phyloP scores from a whole-genome alignment of 1,140 invertebrate genomes.

The Meteorus sp. region DNA sequence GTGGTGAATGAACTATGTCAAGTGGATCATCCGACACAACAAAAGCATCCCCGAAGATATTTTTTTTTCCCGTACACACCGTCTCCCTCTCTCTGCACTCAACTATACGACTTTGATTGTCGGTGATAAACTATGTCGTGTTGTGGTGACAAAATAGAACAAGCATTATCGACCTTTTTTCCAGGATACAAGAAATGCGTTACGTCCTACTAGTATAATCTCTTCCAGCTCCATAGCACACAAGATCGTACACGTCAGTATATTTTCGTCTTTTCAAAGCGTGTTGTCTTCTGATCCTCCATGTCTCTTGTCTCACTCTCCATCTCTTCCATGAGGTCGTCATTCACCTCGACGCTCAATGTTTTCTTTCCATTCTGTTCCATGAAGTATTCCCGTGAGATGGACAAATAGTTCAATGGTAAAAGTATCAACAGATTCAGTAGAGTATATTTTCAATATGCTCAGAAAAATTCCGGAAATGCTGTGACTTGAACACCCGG shows the following conservation, averaged over 20 bases:
- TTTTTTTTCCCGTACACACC: slow-evolving; percentile 22
- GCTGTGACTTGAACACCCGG: too few species aligned
- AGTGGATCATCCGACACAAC: too few species aligned
- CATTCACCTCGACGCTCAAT: background rate
- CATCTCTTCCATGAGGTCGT: background rate
- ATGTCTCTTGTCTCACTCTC: background rate
- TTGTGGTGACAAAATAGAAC: slow-evolving; percentile 42
- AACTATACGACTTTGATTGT: slow-evolving; percentile 43
- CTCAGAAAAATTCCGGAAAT: too few species aligned
- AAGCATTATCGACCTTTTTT: slow-evolving; percentile 41
- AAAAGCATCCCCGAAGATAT: slow-evolving; percentile 1
- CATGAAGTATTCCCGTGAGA: too few species aligned
- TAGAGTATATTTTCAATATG: too few species aligned
- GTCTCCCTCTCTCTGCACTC: background rate
- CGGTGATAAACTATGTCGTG: slow-evolving; percentile 47
- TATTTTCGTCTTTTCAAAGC: background rate
- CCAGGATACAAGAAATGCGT: slow-evolving; percentile 17
- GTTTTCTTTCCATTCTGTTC: too few species aligned
- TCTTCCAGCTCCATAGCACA: slow-evolving; percentile 16
- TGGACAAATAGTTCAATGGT: background rate
- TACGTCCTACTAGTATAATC: slow-evolving; percentile 6
- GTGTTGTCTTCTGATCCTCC: background rate
- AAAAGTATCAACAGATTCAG: too few species aligned
- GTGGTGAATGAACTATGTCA: too few species aligned
- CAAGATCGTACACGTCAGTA: background rate